Evolutionary conservation across 1,140 invertebrate genomes (phyloP), one percentile per base, ranked within the genome.

Genomic region (Mizuhopecten yessoensis): DNA sequence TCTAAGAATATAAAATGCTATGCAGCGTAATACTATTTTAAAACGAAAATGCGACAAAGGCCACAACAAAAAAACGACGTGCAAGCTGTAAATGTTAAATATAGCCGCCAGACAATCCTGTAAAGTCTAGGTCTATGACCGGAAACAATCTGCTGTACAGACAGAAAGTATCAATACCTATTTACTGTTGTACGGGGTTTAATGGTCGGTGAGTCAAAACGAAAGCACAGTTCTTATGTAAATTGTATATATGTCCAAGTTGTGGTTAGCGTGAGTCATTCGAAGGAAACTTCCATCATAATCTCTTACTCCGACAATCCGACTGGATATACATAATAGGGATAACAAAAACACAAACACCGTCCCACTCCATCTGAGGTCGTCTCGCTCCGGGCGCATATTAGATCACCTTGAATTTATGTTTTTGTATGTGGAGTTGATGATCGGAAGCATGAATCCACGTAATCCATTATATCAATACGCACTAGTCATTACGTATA

Each of bases 141-240:
- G 57, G 57, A 29, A 29, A 75, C n/a, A 29, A 75, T 75, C 57
- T 75, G 57, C n/a, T 75, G 57, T 75, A 17, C 57, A 29, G 57
- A 29, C 57, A n/a, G 57, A 75, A 75, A 17, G 57, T 75, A 75
- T 75, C 57, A 75, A 75, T 75, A 75, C n/a, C 57, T 75, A 75
- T n/a, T n/a, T 75, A 75, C 57, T 75, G 57, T 75, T 75, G n/a
- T n/a, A n/a, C 57, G 2, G n/a, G n/a, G 9, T 75, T 75, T 17
- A 75, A 29, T 75, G 57, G 57, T 75, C 57, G 57, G 29, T 75
- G 57, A 75, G 57, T 75, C 57, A 75, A 75, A 75, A 29, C 57
- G 5, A 17, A 75, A 75, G 57, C 57, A 29, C 57, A 75, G 23
- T 75, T 75, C 57, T 75, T 75, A 75, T 75, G 57, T 75, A 75